phyloP scores from a whole-genome alignment of 53 echinoderm and acorn worm species.

The Stichopus horrens region DNA sequence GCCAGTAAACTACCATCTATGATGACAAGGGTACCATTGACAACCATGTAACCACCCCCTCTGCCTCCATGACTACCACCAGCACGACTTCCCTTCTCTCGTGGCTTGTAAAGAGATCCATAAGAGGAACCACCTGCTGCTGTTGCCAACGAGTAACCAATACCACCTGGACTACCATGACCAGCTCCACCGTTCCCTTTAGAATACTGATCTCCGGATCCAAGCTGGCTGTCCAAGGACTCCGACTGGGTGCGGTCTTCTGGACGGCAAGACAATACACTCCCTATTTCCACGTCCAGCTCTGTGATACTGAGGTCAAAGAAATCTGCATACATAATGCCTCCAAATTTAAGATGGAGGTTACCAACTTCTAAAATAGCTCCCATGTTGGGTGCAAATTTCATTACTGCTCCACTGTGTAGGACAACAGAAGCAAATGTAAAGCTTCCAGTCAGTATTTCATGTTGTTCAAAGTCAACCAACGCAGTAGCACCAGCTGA shows the following conservation, averaged over 20 bases:
- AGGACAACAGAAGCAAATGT: slow-evolving; percentile 76
- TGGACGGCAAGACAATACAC: slow-evolving; percentile 61
- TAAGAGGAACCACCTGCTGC: slow-evolving; percentile 63
- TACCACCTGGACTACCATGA: slow-evolving; percentile 84
- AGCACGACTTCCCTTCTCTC: slow-evolving; percentile 77
- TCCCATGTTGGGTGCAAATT: slow-evolving; percentile 79
- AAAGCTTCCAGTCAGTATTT: slow-evolving; percentile 60
- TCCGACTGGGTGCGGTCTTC: slow-evolving; percentile 57
- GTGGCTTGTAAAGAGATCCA: slow-evolving; percentile 80
- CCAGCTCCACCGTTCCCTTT: slow-evolving; percentile 76
- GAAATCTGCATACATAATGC: slow-evolving; percentile 73
- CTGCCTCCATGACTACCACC: slow-evolving; percentile 50
- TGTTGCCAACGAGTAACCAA: slow-evolving; percentile 42
- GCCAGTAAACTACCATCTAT: slow-evolving; percentile 77
- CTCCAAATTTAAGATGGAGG: slow-evolving; percentile 76
- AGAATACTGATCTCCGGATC: slow-evolving; percentile 51
- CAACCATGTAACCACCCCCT: slow-evolving; percentile 70
- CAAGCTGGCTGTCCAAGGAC: slow-evolving; percentile 52
- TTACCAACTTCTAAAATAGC: slow-evolving; percentile 61
- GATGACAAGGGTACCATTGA: slow-evolving; percentile 55
- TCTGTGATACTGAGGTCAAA: slow-evolving; percentile 52
- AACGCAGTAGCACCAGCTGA: slow-evolving; percentile 69
- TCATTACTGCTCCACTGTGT: slow-evolving; percentile 71
- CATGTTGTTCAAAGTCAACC: slow-evolving; percentile 38
- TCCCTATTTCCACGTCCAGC: slow-evolving; percentile 77